phyloP scores from a whole-genome alignment of 1,140 invertebrate genomes.

The Drosophila bipectinata region DNA sequence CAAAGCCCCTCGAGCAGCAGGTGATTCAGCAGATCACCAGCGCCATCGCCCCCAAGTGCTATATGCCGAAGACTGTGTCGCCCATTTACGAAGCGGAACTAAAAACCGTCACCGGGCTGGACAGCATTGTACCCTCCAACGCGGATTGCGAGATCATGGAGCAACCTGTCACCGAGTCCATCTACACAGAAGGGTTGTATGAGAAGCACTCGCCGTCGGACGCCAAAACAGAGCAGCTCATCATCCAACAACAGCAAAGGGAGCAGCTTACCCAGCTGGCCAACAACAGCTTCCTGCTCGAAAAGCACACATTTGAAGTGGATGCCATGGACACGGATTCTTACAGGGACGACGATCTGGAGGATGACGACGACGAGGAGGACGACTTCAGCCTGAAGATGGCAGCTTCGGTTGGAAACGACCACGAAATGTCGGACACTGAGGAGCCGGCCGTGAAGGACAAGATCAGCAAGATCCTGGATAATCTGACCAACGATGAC shows the following conservation, averaged over 20 bases:
- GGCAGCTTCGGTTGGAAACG: conserved; percentile 66
- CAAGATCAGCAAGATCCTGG: conserved; percentile 80
- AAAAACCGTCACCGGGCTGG: conserved; percentile 63
- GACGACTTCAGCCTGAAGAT: conserved; percentile 78
- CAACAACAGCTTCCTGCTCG: conserved; percentile 45
- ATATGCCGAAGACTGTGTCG: conserved; percentile 34
- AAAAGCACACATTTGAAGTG: conserved; percentile 56
- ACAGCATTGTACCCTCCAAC: conserved; percentile 41
- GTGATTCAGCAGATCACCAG: conserved; percentile 28
- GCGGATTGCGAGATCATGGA: conserved; percentile 29
- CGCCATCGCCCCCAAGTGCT: conserved; percentile 38
- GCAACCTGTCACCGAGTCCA: conserved; percentile 63
- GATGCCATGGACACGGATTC: conserved; percentile 59
- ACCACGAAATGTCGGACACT: conserved; percentile 78
- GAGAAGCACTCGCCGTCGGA: conserved; percentile 50
- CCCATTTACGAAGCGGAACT: conserved; percentile 63
- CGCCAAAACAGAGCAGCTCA: conserved; percentile 52
- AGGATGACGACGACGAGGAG: conserved; percentile 76
- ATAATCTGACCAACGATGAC: conserved; percentile 81
- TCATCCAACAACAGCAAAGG: conserved; percentile 50
- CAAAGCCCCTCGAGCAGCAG: conserved; percentile 52
- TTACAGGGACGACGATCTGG: conserved; percentile 41
- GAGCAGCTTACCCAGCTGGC: conserved; percentile 49
- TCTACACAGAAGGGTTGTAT: conserved; percentile 44
- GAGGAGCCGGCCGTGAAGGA: conserved; percentile 81